phyloP scores from a whole-genome alignment of 2,113 vertebrate genomes.

The Micronycteris hirsuta region DNA sequence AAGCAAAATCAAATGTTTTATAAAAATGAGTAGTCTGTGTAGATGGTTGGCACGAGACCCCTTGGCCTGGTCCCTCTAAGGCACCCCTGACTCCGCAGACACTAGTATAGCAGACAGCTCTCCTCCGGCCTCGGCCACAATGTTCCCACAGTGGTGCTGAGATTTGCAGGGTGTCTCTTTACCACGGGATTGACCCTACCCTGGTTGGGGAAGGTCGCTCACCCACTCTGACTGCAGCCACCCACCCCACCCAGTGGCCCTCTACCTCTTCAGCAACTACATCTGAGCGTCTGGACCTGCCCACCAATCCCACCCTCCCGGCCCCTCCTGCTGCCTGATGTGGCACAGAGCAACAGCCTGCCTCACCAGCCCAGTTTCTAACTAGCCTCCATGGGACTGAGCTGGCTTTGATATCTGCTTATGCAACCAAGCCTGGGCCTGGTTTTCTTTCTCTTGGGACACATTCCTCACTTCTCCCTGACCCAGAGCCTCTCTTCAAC shows the following conservation, averaged over 20 bases:
- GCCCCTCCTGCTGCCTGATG: background rate
- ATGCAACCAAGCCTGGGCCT: background rate
- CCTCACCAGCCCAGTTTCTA: background rate
- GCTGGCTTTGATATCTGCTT: background rate
- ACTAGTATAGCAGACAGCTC: fast-evolving
- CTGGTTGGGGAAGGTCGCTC: background rate
- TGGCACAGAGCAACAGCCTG: background rate
- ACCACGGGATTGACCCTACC: background rate
- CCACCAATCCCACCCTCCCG: background rate
- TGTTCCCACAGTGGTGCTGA: background rate
- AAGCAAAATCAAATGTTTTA: background rate
- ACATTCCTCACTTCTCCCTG: background rate
- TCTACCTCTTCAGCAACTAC: background rate
- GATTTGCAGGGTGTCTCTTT: background rate
- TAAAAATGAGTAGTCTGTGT: background rate
- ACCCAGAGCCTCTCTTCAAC: background rate
- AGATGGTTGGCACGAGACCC: background rate
- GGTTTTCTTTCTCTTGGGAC: conserved; percentile 31
- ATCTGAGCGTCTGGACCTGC: background rate
- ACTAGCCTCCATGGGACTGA: background rate
- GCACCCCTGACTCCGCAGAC: background rate
- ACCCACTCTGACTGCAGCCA: background rate
- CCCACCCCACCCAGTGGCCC: background rate
- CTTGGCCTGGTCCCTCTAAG: background rate
- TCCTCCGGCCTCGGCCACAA: background rate